Evolutionary conservation across 1,140 invertebrate species (phyloP).

Genomic region (Drosophila seguyi): DNA sequence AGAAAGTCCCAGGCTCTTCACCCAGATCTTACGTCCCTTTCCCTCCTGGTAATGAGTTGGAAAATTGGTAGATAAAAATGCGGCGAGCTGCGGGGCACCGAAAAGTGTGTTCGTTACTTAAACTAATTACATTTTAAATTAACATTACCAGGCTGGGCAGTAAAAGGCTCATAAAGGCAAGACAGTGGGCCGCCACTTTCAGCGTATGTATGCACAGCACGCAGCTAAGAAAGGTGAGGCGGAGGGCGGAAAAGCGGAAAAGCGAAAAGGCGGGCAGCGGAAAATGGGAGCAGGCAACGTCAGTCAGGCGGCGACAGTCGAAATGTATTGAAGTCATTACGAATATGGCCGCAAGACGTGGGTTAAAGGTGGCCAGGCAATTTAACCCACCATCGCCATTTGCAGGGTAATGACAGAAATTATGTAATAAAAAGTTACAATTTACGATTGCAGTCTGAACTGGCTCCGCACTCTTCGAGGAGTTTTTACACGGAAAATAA

Average conservation of each 20-base stretch:
- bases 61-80: conserved; percentile 50
- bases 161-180: conserved; percentile 73
- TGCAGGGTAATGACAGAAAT: conserved; percentile 81
- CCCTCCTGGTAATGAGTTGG: conserved; percentile 31
- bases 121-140: conserved; percentile 84
- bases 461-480: conserved; percentile 1
- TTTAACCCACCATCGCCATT: conserved; percentile 49
- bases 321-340: conserved; percentile 83
- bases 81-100: conserved; percentile 41
- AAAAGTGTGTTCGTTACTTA: conserved; percentile 82
- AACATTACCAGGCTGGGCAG: conserved; percentile 69
- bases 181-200: conserved; percentile 24
- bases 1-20: conserved; percentile 1
- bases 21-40: background rate
- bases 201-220: conserved; percentile 73
- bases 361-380: conserved; percentile 50
- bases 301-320: conserved; percentile 72
- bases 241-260: conserved; percentile 28
- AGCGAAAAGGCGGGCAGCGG: conserved; percentile 29
- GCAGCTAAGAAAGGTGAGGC: conserved; percentile 49
- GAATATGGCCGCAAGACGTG: conserved; percentile 78
- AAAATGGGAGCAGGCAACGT: conserved; percentile 52
- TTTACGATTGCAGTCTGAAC: conserved; percentile 73
- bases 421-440: conserved; percentile 85
- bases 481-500: conserved; percentile 13